Percentiles rank a stretch among this genome's conserved stretches.
These are phyloP conservation scores for Meta bourneti DNA, from an alignment of 2,888 invertebrate genomes.

Conservation along the genomic window DNA sequence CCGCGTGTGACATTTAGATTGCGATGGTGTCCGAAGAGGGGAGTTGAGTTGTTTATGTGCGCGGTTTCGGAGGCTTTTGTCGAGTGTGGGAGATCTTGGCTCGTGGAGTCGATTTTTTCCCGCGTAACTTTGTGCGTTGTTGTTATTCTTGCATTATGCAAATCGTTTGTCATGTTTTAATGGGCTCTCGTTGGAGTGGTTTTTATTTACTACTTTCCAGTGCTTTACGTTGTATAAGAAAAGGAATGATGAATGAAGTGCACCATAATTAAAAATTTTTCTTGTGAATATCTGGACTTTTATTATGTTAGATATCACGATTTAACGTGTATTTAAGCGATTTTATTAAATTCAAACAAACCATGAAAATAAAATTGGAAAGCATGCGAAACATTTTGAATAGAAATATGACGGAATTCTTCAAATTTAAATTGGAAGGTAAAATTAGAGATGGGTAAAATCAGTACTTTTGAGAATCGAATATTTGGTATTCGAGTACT, in stretches of 20 bases:
- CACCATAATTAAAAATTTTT: neutral
- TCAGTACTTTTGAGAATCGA: too few species aligned
- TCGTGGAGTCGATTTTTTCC: neutral
- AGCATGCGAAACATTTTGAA: too few species aligned
- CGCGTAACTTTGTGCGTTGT: neutral
- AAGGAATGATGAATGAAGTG: neutral
- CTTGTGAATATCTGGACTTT: too few species aligned
- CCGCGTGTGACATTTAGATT: neutral
- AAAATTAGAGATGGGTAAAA: too few species aligned
- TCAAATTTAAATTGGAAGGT: too few species aligned
- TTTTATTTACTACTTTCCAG: neutral
- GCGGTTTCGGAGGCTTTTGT: neutral
- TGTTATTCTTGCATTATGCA: neutral
- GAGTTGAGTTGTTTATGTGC: neutral
- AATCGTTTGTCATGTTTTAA: neutral
- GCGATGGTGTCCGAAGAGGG: neutral
- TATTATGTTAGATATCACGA: too few species aligned
- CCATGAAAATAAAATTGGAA: too few species aligned
- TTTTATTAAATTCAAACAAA: too few species aligned
- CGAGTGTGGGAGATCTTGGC: neutral
- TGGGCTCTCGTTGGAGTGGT: neutral
- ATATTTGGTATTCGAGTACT: too few species aligned
- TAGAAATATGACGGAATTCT: too few species aligned
- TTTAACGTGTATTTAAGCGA: too few species aligned
- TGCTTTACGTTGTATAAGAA: neutral